Base-by-base conservation (phyloP, 2,797 vertebrate species). In the Coracias cyanogaster region DNA sequence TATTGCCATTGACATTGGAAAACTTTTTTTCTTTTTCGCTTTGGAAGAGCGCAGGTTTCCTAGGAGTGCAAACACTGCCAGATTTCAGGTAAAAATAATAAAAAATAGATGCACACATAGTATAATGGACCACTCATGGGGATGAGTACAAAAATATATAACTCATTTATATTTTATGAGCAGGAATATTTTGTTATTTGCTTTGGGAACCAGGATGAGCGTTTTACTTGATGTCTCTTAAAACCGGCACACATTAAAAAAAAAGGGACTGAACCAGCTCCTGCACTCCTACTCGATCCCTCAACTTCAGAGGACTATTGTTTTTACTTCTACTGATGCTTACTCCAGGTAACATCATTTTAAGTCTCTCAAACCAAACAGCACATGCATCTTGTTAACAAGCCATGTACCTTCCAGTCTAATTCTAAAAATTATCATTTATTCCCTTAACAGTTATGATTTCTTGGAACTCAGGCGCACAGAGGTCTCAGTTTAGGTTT, bases 161-260 rank as follows among this genome's bases (percentile, higher is more conserved):
- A 92, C 72, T 62, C 57, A 79, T 96, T 82, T 82, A 41, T 71
- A 73, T 87, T 96, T 95, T 64, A 93, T 87, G 62, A 84, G 69
- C 25, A 85, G 29, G 52, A 82, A 73, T 73, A 80, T 73, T 93
- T 89, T 89, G 12, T 29, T 91, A 60, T 80, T 91, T 92, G 89
- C 55, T 89, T 89, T 77, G 71, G 74, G 87, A 89, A 73, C 39
- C 60, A 72, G 65, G 45, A 86, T 16, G 61, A 76, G 58, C 41
- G 72, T 25, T 87, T 84, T 57, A 72, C 19, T 49, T 22, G 73
- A 48, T 52, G 17, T 28, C 28, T 85, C 43, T 67, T 82, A 82
- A 92, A 94, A 76, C 2, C 12, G 45, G 58, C 65, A 69, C 3
- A 5, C 66, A 76, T 41, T 29, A 43, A 92, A 72, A 41, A 72